These are phyloP conservation scores for Phataginus tetradactyla DNA, from an alignment of 2,797 vertebrate species.

Conservation along the genomic window DNA sequence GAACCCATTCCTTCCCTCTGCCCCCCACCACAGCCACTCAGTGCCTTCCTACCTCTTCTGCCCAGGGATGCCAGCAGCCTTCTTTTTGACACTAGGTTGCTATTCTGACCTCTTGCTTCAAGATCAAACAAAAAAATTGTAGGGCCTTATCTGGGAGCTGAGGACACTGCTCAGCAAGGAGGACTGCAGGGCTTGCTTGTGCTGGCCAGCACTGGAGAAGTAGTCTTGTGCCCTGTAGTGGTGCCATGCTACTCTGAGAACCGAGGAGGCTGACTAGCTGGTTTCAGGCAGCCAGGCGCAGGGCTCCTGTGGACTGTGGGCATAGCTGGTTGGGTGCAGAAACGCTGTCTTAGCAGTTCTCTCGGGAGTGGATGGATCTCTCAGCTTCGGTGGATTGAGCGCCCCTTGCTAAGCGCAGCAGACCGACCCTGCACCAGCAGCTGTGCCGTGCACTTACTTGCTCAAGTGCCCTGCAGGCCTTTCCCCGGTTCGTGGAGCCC, in stretches of 20 bases:
- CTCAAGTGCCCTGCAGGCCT: neutral
- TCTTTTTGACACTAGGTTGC: neutral
- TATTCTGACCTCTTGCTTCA: neutral
- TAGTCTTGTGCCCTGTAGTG: neutral
- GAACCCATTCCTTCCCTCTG: neutral
- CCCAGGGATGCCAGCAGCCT: neutral
- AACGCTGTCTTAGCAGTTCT: neutral
- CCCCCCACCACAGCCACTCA: neutral
- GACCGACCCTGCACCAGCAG: neutral
- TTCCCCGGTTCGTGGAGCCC: neutral
- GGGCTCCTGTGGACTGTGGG: neutral
- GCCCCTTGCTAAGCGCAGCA: neutral
- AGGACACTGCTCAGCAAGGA: neutral
- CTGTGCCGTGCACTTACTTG: neutral
- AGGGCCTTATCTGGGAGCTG: neutral
- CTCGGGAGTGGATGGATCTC: neutral
- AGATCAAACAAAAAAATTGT: neutral
- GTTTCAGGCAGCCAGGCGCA: neutral
- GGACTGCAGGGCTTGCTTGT: neutral
- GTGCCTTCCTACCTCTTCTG: neutral
- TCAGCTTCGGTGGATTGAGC: neutral
- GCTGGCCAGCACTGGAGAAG: neutral
- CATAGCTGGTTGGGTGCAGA: neutral
- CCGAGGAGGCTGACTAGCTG: neutral
- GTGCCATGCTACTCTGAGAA: neutral